Conservation (phyloP, 2,888 invertebrate genomes). For the Netelia melanura region DNA sequence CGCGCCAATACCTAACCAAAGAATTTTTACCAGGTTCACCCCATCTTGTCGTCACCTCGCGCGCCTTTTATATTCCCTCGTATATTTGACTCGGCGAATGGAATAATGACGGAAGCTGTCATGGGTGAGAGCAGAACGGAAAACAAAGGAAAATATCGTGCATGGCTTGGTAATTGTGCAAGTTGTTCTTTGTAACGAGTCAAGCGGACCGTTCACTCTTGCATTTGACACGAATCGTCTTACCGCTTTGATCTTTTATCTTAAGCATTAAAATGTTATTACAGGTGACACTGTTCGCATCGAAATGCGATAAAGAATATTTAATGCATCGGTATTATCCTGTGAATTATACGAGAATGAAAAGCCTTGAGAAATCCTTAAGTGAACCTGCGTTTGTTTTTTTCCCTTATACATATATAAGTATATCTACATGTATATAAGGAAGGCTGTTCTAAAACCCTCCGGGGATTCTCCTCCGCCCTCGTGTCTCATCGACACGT, state of each 20-base stretch:
- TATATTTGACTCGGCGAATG: not conserved
- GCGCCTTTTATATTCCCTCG: not conserved
- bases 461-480: too few relatives aligned
- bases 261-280: not conserved
- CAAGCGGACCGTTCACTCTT: too few relatives aligned
- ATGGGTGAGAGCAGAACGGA: not conserved
- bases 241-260: not conserved
- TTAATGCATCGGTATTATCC: not conserved
- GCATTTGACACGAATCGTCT: too few relatives aligned
- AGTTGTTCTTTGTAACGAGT: too few relatives aligned
- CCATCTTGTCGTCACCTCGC: not conserved
- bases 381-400: too few relatives aligned
- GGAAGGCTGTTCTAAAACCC: too few relatives aligned
- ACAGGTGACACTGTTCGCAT: not conserved
- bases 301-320: not conserved
- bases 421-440: too few relatives aligned
- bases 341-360: not conserved
- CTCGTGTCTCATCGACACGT: too few relatives aligned
- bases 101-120: not conserved
- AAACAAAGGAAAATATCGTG: not conserved
- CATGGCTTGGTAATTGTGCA: not conserved
- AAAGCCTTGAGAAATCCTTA: not conserved
- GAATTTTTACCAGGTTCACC: constrained; percentile 20
- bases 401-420: too few relatives aligned
- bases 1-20: constrained; percentile 49